Base-by-base conservation (phyloP, 30 jellyfish, hydroid and myxozoan genomes). In the Chrysaora quinquecirrha region DNA sequence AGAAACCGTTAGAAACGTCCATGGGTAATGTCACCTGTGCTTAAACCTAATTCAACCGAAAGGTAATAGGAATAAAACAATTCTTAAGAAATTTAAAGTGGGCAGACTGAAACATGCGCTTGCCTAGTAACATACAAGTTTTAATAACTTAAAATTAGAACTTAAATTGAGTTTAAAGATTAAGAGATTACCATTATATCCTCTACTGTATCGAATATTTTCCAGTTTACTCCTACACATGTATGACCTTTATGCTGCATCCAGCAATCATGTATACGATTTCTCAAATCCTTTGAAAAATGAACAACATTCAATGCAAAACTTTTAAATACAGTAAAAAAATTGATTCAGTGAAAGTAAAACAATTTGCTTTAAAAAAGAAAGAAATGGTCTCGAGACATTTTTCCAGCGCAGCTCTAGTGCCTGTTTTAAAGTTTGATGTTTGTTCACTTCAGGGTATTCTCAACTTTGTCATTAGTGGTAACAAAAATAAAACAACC, bases 111-210 rank as follows among this genome's bases (percentile, higher is more conserved):
- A n/a, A n/a, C n/a, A n/a, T n/a, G n/a, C n/a, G n/a, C n/a, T n/a
- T n/a, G n/a, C n/a, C n/a, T n/a, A n/a, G n/a, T n/a, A n/a, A n/a
- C n/a, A n/a, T n/a, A n/a, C n/a, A n/a, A n/a, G n/a, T n/a, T n/a
- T n/a, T n/a, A n/a, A n/a, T n/a, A n/a, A n/a, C n/a, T n/a, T n/a
- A n/a, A n/a, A n/a, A n/a, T n/a, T n/a, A n/a, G n/a, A n/a, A n/a
- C n/a, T n/a, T n/a, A n/a, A n/a, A n/a, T n/a, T n/a, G n/a, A n/a
- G n/a, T n/a, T n/a, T n/a, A n/a, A n/a, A n/a, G n/a, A n/a, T n/a
- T n/a, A n/a, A n/a, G n/a, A n/a, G n/a, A n/a, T n/a, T 84, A 90
- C 97, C 95, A 52, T 56, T 50, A 90, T 87, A 29, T 92, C 90
- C 43, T 64, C 83, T 7, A 79, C 82, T 23, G 34, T 54, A 4